These are phyloP conservation scores for Galaxea fascicularis DNA, from an alignment of 92 coral and sea anemone species.

Conservation along the genomic window DNA sequence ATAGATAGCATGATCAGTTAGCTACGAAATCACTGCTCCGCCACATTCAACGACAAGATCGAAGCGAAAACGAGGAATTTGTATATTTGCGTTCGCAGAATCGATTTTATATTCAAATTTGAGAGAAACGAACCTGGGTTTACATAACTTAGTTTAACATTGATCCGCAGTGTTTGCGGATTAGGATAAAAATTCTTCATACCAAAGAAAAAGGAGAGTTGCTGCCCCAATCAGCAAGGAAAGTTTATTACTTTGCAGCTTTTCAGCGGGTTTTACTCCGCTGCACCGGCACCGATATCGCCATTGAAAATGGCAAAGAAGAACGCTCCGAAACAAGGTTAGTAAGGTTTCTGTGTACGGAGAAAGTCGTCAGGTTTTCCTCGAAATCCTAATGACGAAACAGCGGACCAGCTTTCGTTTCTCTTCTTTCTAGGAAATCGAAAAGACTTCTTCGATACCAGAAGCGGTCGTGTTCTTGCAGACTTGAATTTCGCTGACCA, in stretches of 20 bases:
- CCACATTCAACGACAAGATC: not conserved
- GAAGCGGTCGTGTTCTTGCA: constrained; percentile 79
- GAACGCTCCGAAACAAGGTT: constrained; percentile 41
- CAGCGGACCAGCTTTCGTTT: not conserved
- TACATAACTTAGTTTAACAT: not conserved
- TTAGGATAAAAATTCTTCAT: constrained; percentile 4
- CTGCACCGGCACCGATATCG: constrained; percentile 46
- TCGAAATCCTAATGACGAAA: not conserved
- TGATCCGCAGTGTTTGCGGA: not conserved
- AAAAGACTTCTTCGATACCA: constrained; percentile 57
- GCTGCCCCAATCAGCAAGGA: constrained; percentile 22
- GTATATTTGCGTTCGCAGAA: not conserved
- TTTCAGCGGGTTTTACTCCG: constrained; percentile 4
- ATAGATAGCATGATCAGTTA: not conserved
- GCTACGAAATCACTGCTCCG: not conserved
- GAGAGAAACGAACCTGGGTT: not conserved
- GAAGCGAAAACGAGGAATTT: no score
- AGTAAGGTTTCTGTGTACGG: not conserved
- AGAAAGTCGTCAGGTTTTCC: not conserved
- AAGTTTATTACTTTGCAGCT: constrained; percentile 25
- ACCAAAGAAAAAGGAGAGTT: constrained; percentile 27
- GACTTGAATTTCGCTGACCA: constrained; percentile 68
- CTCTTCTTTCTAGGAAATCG: constrained; percentile 58
- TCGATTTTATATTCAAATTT: not conserved
- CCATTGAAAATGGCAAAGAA: constrained; percentile 49